A percentile compares a stretch with the other conserved stretches of the same genome.
phyloP scores from a whole-genome alignment of 2,888 invertebrate genomes.

The Auanema sp. region DNA sequence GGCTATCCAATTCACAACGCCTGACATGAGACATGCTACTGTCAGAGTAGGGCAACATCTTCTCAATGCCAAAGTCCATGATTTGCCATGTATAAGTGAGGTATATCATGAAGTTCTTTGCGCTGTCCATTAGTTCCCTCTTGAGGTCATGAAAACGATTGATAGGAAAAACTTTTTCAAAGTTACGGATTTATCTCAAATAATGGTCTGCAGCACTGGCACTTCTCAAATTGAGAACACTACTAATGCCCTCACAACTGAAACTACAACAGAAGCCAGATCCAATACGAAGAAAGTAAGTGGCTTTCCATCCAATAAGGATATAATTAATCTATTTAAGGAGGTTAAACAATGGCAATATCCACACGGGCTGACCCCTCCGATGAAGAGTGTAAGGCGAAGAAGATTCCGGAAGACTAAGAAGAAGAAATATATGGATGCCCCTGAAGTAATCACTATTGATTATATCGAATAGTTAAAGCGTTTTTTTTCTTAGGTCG shows the following conservation, averaged over 20 bases:
- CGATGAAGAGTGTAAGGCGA: conserved; percentile 89
- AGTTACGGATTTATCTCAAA: conserved; percentile 92
- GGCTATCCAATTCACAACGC: conserved; percentile 39
- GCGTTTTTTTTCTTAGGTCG: conserved; percentile 73
- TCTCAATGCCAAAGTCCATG: conserved; percentile 51
- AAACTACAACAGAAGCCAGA: conserved; percentile 3
- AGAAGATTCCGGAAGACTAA: conserved; percentile 68
- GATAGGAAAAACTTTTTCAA: conserved; percentile 96
- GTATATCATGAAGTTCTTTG: conserved; percentile 25
- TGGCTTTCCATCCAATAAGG: too few relatives aligned
- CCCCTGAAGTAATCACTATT: conserved; percentile 56
- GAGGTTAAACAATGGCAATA: conserved; percentile 89
- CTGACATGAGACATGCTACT: conserved; percentile 48
- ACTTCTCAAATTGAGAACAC: conserved; percentile 10
- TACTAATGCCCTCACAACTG: conserved; percentile 11
- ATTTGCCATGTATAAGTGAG: conserved; percentile 58
- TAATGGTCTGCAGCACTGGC: conserved; percentile 64
- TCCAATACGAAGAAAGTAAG: conserved; percentile 1
- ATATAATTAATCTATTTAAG: conserved; percentile 59
- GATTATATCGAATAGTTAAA: neutral
- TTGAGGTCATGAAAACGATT: conserved; percentile 85
- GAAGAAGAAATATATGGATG: conserved; percentile 77
- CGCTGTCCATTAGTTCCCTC: neutral
- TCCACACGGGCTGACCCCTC: conserved; percentile 93
- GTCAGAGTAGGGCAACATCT: conserved; percentile 46